Percentiles rank a stretch among this genome's conserved stretches.
Evolutionary conservation across 2,113 vertebrate species (phyloP).

Genomic region (Hemiscyllium ocellatum): DNA sequence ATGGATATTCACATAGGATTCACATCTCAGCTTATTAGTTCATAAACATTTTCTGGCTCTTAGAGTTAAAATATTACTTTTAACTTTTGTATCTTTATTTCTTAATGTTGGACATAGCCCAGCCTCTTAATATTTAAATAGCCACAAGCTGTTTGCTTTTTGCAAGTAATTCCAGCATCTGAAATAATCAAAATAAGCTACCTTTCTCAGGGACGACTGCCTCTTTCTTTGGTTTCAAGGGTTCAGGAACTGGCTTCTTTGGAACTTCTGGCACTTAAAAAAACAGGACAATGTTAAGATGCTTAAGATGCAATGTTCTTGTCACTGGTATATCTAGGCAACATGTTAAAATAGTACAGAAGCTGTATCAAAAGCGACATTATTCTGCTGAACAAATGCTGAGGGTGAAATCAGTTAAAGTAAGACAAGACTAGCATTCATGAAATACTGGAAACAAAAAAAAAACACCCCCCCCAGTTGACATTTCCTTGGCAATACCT

Average conservation of each 20-base stretch:
- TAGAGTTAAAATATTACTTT: not conserved
- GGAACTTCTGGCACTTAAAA: conserved; percentile 60
- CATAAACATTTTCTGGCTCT: not conserved
- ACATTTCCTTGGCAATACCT: too few relatives aligned
- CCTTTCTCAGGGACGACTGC: conserved; percentile 26
- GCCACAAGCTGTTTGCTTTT: not conserved
- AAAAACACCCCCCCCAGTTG: not conserved
- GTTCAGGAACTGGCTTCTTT: conserved; percentile 50
- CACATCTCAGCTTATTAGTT: not conserved
- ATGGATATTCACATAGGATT: not conserved
- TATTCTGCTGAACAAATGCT: not conserved
- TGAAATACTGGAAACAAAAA: not conserved
- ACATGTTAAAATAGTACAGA: not conserved
- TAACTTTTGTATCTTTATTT: not conserved
- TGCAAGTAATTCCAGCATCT: not conserved
- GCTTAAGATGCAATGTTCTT: not conserved
- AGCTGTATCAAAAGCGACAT: not conserved
- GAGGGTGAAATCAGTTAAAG: not conserved
- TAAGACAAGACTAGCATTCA: not conserved
- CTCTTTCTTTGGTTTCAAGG: conserved; percentile 46
- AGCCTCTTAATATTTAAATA: not conserved
- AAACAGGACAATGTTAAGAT: conserved; percentile 45
- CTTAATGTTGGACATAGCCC: not conserved
- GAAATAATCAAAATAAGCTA: not conserved
- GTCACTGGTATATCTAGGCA: not conserved